These are phyloP conservation scores for Coreius guichenoti DNA, from an alignment of 2,797 vertebrate genomes.

Conservation along the genomic window DNA sequence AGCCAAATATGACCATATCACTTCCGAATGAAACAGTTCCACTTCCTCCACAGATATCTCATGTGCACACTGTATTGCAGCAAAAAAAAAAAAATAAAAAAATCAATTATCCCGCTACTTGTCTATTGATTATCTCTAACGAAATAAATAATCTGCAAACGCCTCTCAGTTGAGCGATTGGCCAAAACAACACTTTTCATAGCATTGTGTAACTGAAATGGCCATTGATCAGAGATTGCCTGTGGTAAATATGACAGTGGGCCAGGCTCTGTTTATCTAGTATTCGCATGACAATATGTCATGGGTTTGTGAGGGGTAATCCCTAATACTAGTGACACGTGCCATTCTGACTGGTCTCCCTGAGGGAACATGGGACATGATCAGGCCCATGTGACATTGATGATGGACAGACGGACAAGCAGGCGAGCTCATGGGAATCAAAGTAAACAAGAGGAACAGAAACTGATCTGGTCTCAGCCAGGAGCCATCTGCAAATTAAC, in stretches of 20 bases:
- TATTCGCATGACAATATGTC: conserved; percentile 19
- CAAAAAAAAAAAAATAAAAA: conserved; percentile 11
- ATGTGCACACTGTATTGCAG: conserved; percentile 5
- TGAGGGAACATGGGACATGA: conserved; percentile 62
- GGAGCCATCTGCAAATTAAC: conserved; percentile 13
- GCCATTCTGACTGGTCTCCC: conserved; percentile 57
- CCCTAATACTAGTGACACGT: conserved; percentile 46
- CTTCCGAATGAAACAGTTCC: conserved; percentile 23
- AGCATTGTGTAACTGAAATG: conserved; percentile 12
- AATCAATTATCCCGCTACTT: conserved; percentile 51
- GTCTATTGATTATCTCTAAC: conserved; percentile 49
- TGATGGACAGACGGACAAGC: conserved; percentile 26
- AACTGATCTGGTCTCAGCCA: conserved; percentile 19
- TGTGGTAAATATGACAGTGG: conserved; percentile 30
- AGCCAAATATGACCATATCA: background rate
- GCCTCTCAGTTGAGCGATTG: conserved; percentile 27
- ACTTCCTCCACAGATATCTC: background rate
- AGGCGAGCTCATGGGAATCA: conserved; percentile 6
- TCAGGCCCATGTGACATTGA: conserved; percentile 69
- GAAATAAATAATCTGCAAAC: conserved; percentile 52
- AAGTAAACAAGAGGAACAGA: conserved; percentile 28
- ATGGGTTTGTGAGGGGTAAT: conserved; percentile 38
- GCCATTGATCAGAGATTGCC: conserved; percentile 15
- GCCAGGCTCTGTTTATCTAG: conserved; percentile 30
- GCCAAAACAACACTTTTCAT: conserved; percentile 23